Conservation (phyloP, 30 jellyfish, hydroid and myxozoan species). For the Sanderia malayensis region DNA sequence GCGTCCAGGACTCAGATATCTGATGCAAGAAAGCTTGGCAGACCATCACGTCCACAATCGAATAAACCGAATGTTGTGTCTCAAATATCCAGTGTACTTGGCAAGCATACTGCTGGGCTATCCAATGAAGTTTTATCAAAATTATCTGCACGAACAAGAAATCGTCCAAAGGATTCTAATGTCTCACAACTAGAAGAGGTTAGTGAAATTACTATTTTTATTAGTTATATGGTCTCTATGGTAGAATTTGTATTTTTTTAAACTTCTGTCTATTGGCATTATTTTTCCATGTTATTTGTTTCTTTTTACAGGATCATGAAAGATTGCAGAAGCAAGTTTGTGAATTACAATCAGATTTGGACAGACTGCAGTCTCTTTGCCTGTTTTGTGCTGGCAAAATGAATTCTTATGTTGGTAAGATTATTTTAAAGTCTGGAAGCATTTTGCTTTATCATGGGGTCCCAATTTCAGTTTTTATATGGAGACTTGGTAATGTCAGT, state of each 20-base stretch:
- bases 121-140: constrained; percentile 66
- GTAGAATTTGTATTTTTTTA: too few relatives aligned
- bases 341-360: constrained; percentile 73
- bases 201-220: too few relatives aligned
- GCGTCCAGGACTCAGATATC: not conserved
- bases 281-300: too few relatives aligned
- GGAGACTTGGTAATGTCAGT: not conserved
- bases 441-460: not conserved
- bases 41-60: constrained; percentile 8
- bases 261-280: too few relatives aligned
- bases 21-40: constrained; percentile 10
- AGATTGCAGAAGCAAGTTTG: constrained; percentile 79
- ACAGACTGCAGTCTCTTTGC: constrained; percentile 71
- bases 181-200: constrained; percentile 74
- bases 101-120: constrained; percentile 62
- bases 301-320: constrained; percentile 68
- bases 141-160: constrained; percentile 44
- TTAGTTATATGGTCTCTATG: not conserved
- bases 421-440: too few relatives aligned
- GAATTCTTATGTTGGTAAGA: constrained; percentile 85
- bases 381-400: constrained; percentile 89
- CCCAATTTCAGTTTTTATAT: not conserved
- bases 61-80: constrained; percentile 43
- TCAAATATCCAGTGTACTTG: constrained; percentile 62
- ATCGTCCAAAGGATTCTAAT: constrained; percentile 41